Evolutionary conservation across 2,888 invertebrate species (phyloP).

Genomic region (Pedicia rivosa): DNA sequence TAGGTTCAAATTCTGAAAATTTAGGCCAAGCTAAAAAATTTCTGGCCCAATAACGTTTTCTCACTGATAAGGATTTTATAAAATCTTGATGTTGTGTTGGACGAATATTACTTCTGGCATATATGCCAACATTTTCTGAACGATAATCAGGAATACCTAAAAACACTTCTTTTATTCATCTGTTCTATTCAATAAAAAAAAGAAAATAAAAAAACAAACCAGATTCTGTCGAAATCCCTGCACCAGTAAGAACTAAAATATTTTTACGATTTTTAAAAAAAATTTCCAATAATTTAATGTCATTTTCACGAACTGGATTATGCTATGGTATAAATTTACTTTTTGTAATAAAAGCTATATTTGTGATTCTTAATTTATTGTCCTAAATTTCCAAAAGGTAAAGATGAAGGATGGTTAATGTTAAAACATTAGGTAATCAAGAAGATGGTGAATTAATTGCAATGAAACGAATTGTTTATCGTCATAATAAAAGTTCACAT

Average conservation of each 20-base stretch:
- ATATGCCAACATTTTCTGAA: slow-evolving; percentile 81
- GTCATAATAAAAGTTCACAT: slow-evolving; percentile 32
- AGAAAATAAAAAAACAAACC: too few species aligned
- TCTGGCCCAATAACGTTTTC: slow-evolving; percentile 88
- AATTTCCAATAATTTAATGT: slow-evolving; percentile 30
- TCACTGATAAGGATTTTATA: slow-evolving; percentile 42
- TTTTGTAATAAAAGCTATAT: too few species aligned
- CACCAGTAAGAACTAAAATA: slow-evolving; percentile 70
- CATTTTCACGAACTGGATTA: slow-evolving; percentile 41
- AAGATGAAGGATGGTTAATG: slow-evolving; percentile 96
- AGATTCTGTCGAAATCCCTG: slow-evolving; percentile 94
- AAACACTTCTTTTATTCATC: slow-evolving; percentile 1
- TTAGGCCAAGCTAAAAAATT: slow-evolving; percentile 87
- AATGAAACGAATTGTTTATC: slow-evolving; percentile 54
- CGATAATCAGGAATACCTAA: slow-evolving; percentile 87
- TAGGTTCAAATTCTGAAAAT: slow-evolving; percentile 68
- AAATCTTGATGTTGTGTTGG: slow-evolving; percentile 83
- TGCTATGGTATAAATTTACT: slow-evolving; percentile 67
- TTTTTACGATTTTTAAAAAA: slow-evolving; percentile 29
- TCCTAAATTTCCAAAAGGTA: slow-evolving; percentile 78
- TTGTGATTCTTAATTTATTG: too few species aligned
- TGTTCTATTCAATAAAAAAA: too few species aligned
- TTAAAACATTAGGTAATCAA: slow-evolving; percentile 61
- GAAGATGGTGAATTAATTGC: slow-evolving; percentile 59
- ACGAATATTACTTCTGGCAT: slow-evolving; percentile 66